Conservation (phyloP, 2,888 invertebrate genomes). For the Helleia helle region DNA sequence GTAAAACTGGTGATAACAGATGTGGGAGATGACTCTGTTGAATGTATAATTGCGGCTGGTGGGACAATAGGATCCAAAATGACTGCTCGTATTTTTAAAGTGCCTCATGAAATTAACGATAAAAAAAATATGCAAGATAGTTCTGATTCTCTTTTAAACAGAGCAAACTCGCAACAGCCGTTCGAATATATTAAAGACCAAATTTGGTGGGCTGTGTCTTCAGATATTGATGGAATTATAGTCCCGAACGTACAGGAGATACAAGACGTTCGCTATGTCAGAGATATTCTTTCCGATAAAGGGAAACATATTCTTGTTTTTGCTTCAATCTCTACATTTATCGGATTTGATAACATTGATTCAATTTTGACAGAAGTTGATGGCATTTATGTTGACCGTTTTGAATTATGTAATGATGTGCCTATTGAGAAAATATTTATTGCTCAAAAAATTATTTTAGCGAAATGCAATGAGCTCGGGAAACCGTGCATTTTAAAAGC, state of each 20-base stretch:
- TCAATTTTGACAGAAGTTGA: constrained; percentile 85
- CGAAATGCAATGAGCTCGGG: constrained; percentile 86
- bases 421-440: constrained; percentile 91
- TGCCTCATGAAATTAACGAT: constrained; percentile 54
- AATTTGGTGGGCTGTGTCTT: constrained; percentile 53
- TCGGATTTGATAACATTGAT: constrained; percentile 73
- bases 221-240: constrained; percentile 57
- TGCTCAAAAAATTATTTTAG: constrained; percentile 89
- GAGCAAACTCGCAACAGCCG: constrained; percentile 81
- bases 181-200: constrained; percentile 76
- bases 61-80: constrained; percentile 69
- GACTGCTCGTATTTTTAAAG: constrained; percentile 66
- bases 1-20: constrained; percentile 46
- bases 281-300: constrained; percentile 42
- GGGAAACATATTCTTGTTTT: constrained; percentile 59
- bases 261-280: constrained; percentile 42
- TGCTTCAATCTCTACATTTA: constrained; percentile 47
- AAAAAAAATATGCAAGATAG: constrained; percentile 52
- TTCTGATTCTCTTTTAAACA: constrained; percentile 42
- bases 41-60: constrained; percentile 67
- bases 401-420: constrained; percentile 88
- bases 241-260: constrained; percentile 43
- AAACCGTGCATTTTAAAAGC: constrained; percentile 93
- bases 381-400: constrained; percentile 91
- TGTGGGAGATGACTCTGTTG: constrained; percentile 58